phyloP scores from a whole-genome alignment of 1,140 invertebrate species.

The Cotesia typhae region DNA sequence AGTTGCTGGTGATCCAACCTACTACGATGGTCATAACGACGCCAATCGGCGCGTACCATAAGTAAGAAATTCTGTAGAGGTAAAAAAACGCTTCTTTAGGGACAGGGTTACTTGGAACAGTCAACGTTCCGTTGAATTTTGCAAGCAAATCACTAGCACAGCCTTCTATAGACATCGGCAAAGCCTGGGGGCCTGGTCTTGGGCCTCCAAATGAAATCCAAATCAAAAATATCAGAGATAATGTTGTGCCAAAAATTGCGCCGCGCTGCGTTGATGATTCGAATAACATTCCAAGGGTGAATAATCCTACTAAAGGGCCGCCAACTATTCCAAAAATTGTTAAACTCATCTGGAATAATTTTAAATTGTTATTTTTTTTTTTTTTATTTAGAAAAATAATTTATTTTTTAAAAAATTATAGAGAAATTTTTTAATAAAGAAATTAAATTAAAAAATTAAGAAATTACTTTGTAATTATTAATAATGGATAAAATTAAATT shows the following conservation, averaged over 20 bases:
- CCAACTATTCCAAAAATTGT: slow-evolving; percentile 86
- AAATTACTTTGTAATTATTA: too few species aligned
- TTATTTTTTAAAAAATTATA: too few species aligned
- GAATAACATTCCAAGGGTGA: slow-evolving; percentile 80
- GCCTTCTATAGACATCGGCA: slow-evolving; percentile 41
- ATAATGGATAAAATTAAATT: neutral
- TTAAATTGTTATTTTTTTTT: neutral
- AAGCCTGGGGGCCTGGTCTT: slow-evolving; percentile 65
- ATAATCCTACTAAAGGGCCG: slow-evolving; percentile 81
- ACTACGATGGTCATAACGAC: slow-evolving; percentile 72
- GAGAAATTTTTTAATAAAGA: too few species aligned
- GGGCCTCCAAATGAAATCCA: slow-evolving; percentile 89
- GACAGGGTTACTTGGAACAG: slow-evolving; percentile 22
- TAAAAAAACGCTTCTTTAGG: slow-evolving; percentile 45
- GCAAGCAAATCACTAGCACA: slow-evolving; percentile 34
- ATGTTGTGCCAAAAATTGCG: slow-evolving; percentile 72
- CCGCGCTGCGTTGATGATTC: slow-evolving; percentile 74
- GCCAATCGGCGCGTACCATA: slow-evolving; percentile 84
- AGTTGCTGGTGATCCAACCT: slow-evolving; percentile 71
- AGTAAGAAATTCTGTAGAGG: slow-evolving; percentile 82
- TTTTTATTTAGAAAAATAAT: too few species aligned
- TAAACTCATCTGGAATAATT: slow-evolving; percentile 71
- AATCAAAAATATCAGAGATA: slow-evolving; percentile 75
- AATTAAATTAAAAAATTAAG: too few species aligned
- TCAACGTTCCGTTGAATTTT: too few species aligned